Evolutionary conservation across 2,888 invertebrate genomes (phyloP), one percentile per base, ranked within the genome.

Genomic region (Darwinula stevensoni): DNA sequence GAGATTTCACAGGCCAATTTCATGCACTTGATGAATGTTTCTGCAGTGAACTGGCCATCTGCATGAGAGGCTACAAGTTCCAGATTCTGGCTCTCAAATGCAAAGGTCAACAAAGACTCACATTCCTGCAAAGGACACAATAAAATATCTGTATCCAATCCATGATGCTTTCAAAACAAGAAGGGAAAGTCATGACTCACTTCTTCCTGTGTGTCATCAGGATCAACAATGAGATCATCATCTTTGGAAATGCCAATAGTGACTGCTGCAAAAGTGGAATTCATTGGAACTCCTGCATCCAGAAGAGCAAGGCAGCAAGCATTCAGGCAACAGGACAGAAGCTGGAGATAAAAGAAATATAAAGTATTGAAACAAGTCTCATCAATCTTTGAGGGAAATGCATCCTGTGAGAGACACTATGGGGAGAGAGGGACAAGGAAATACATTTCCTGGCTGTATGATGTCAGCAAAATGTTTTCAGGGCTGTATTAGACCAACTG

Each of bases 251-350:
- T 56, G 33, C 65, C 65, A 46, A 75, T 75, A 33, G 62, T 60
- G 2, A 78, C 65, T 1, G 74, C 74, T 4, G 73, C 80, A 44
- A 80, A 63, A 17, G 72, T 61, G 45, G 62, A 71, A 39, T 67
- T 67, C 69, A 86, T 68, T 11, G 71, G 62, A n/a, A 84, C 53
- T 15, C 76, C 73, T 1, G 76, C 64, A 52, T 76, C 70, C 2
- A 86, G 55, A 17, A 82, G 54, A 0, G 82, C 75, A 35, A 82
- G 53, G 48, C 76, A 80, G 0, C 65, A 59, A 15, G 74, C 68
- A 56, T 86, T 88, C 17, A 86, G 56, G 11, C 68, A 63, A 48
- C 74, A 71, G 0, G 78, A 66, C 32, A 82, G 53, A 2, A 78
- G 39, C 42, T 42, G 38, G 12, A n/a, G n/a, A n/a, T n/a, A n/a